Evolutionary conservation across 2,888 invertebrate genomes (phyloP), one percentile per base, ranked within the genome.

Genomic region (Acrocera orbiculus): DNA sequence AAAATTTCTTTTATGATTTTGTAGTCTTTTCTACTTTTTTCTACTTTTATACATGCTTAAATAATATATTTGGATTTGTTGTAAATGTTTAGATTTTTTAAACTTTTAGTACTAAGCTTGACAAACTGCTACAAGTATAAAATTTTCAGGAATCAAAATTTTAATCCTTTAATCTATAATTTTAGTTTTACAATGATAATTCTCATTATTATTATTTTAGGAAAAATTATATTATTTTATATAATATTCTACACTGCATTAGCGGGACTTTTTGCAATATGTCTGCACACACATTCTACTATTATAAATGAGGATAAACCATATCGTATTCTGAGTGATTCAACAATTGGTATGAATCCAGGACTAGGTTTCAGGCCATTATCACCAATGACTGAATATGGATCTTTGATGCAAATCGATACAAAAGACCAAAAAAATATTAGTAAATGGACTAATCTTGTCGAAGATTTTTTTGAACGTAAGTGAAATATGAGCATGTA

Each of bases 181-280:
- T 19, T 8, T 19, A 19, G 8, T 6, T n/a, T 6, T 19, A 19
- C 8, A 19, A 19, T 16, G 16, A 17, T 14, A 15, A 30, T 19
- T 30, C 48, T 36, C 42, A 47, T 45, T 52, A 46, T 48, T 35
- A 70, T 33, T 8, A 30, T 46, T 74, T 16, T 70, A 90, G 90
- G 71, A 40, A 76, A 85, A 55, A 71, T 90, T 39, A 51, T 79
- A 15, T 43, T 76, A 1, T 96, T 95, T 67, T 96, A 95, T 65
- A 42, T 70, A 27, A 68, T 87, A 42, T 95, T 93, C 68, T 95
- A 90, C 64, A 65, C 73, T 30, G 71, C 74, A 37, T 65, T 96
- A 53, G 80, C 80, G 11, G 72, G 78, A 6, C 64, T 95, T 50
- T 93, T 90, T 58, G 70, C 80, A 1, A 71, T 85, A 32, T 89